Base-by-base conservation (phyloP, 2,797 vertebrate species). In the Pipistrellus pipistrellus region DNA sequence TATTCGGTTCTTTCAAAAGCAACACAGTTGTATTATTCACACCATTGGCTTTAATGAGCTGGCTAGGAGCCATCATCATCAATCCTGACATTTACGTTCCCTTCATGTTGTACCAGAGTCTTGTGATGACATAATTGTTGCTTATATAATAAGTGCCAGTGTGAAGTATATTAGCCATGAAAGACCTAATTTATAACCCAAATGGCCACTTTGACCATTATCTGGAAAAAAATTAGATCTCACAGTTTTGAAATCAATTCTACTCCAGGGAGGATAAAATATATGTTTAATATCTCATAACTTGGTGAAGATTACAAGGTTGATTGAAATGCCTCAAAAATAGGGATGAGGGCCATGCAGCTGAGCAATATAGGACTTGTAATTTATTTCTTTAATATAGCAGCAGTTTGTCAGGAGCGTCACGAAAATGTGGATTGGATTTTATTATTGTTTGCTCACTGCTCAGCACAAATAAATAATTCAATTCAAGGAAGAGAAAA, bases 41-140 rank as follows among this genome's bases (percentile, higher is more conserved):
- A 95, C 82, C 93, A 95, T 77, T 94, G 88, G 81, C 77, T 97
- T 97, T 97, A 98, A 97, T 93, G 95, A 98, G 88, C 71, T 96
- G 95, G 92, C 95, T 88, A 15, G 1, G 17, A 96, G 97, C 94
- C 94, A 96, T 48, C 71, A 6, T 57, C 96, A 95, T 97, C 92
- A 96, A 91, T 97, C 92, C 72, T 89, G 85, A 95, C 92, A 81
- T 94, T 96, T 93, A 91, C 0, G 1, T 66, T 89, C 76, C 46
- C 51, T 94, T 91, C 84, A 38, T 93, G 82, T 85, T 96, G 84
- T 87, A 76, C 69, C 68, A 73, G 23, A 96, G 84, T 25, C 89
- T 94, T 83, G 88, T 77, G 84, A 91, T 91, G 85, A 87, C 84
- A 95, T 95, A 97, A 97, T 95, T 96, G 90, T 88, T 88, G 90